Evolutionary conservation across 2,797 vertebrate genomes (phyloP), one percentile per base, ranked within the genome.

Genomic region (Sebastes matsubarae): DNA sequence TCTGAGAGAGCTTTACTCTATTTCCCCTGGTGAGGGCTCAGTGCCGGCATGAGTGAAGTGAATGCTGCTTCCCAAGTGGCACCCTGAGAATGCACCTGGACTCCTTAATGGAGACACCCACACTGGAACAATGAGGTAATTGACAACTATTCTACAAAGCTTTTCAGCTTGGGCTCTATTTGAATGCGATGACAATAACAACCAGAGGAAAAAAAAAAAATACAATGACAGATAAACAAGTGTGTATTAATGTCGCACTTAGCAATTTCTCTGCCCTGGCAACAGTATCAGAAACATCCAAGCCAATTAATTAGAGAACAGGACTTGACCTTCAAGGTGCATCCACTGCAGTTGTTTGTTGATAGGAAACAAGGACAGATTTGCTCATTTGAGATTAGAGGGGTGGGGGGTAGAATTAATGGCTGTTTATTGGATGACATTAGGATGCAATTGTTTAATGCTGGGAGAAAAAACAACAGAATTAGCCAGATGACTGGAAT

Each of bases 321-420:
- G 84, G 84, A 90, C 93, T 92, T 95, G 93, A 94, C 95, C 93
- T 95, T 95, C 92, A 94, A 87, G 87, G 88, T 93, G 85, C 80
- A 85, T 79, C 82, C 82, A 90, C 77, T 89, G 86, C 81, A 83
- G 85, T 89, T 90, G 91, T 91, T 93, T 92, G 85, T 89, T 92
- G 88, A 90, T 76, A 82, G 71, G 59, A 89, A 93, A 92, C 82
- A 89, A 90, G 86, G 90, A 92, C 80, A 89, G 64, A 91, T 91
- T 89, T 91, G 83, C 80, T 92, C 77, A 87, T 89, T 82, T 91
- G 85, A 93, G 91, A 94, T 92, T 93, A 89, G 85, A 90, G 80
- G 79, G 80, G 68, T 79, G 71, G 18, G 77, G 70, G 75, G 79
- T 73, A 77, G 85, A 92, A 91, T 90, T 91, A 90, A 91, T 91